Conservation (phyloP, 2,797 vertebrate genomes). For the Geotrypetes seraphini region DNA sequence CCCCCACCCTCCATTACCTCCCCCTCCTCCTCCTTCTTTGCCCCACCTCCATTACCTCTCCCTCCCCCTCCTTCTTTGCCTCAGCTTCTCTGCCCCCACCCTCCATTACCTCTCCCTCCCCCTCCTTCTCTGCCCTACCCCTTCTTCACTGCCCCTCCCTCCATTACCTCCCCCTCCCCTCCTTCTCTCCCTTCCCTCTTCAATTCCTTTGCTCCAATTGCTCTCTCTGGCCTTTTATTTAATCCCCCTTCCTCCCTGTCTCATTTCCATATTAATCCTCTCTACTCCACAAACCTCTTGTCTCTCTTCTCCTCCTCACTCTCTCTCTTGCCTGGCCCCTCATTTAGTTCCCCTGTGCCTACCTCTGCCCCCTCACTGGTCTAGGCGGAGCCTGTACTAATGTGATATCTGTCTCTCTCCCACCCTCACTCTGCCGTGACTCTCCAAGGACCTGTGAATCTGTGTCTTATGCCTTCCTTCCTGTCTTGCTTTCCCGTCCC, state of each 20-base stretch:
- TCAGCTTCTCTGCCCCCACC: too few species aligned
- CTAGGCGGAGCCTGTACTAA: conserved; percentile 4
- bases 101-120: not conserved
- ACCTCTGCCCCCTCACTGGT: not conserved
- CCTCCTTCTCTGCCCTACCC: not conserved
- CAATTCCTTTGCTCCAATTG: not conserved
- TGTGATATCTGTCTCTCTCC: not conserved
- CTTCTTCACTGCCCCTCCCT: not conserved
- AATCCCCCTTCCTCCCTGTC: not conserved
- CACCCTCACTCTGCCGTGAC: conserved; percentile 4
- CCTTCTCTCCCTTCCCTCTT: not conserved
- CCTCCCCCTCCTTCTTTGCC: not conserved
- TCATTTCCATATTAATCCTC: not conserved
- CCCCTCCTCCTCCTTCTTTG: not conserved
- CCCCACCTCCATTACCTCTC: not conserved
- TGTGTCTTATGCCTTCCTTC: too few species aligned
- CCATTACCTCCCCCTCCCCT: not conserved
- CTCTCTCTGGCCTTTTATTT: not conserved
- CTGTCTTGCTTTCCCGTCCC: too few species aligned
- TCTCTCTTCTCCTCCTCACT: conserved; percentile 4
- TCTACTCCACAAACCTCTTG: too few species aligned
- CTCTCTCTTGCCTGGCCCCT: conserved; percentile 5
- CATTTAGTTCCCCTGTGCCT: conserved; percentile 2
- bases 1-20: not conserved
- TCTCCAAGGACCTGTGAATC: too few species aligned